Evolutionary conservation across 2,888 invertebrate species (phyloP).

Genomic region (Steinernema carpocapsae): DNA sequence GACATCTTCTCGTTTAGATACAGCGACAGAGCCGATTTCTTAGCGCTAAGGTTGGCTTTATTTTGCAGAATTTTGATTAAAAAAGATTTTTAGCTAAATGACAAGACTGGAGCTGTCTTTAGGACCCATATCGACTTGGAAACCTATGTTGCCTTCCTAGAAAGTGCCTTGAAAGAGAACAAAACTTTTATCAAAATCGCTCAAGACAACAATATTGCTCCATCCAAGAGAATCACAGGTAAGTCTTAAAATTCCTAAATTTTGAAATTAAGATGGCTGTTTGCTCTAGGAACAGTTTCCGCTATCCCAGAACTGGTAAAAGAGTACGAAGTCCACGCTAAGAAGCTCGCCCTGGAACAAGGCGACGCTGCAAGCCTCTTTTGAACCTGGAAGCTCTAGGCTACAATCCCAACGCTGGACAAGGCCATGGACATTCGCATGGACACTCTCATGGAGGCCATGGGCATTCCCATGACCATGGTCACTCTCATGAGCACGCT

Average conservation of each 20-base stretch:
- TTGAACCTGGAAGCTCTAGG: constrained; percentile 14
- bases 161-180: constrained; percentile 43
- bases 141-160: constrained; percentile 24
- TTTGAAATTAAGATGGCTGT: not conserved
- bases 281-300: constrained; percentile 38
- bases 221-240: constrained; percentile 5
- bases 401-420: constrained; percentile 7
- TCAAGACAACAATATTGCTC: not conserved
- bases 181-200: constrained; percentile 38
- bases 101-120: not conserved
- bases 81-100: not conserved
- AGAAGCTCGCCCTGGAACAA: constrained; percentile 32
- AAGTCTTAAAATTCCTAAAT: not conserved
- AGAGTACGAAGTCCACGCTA: constrained; percentile 40
- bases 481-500: constrained; percentile 38
- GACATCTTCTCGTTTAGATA: constrained; percentile 1
- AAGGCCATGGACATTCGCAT: constrained; percentile 27
- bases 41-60: too few species aligned
- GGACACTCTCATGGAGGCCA: constrained; percentile 5
- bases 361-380: constrained; percentile 6
- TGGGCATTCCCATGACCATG: constrained; percentile 11
- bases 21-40: constrained; percentile 20
- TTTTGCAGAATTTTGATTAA: too few species aligned
- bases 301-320: constrained; percentile 42
- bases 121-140: not conserved